Percentiles rank a stretch among this genome's conserved stretches.
Evolutionary conservation across 2,113 vertebrate genomes (phyloP).

Genomic region (Oxyura jamaicensis): DNA sequence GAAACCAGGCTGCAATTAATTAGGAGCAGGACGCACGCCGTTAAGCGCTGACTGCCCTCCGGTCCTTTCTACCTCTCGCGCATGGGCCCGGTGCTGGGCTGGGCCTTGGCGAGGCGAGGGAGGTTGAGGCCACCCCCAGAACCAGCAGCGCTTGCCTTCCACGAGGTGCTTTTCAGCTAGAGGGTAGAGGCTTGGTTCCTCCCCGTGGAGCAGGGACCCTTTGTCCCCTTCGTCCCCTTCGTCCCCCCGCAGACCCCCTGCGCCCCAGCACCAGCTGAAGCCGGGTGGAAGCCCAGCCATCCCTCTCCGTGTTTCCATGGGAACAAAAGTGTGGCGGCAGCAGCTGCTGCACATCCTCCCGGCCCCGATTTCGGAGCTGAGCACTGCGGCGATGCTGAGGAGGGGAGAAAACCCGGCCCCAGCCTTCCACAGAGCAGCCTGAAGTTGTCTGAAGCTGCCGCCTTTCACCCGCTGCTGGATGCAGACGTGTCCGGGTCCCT

Average conservation of each 20-base stretch:
- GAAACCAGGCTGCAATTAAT: slow-evolving; percentile 30
- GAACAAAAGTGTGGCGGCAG: slow-evolving; percentile 10
- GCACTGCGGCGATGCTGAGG: background rate
- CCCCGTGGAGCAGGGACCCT: background rate
- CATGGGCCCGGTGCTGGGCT: background rate
- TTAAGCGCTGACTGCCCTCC: background rate
- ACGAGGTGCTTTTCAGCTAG: background rate
- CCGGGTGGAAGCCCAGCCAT: background rate
- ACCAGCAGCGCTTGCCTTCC: no score
- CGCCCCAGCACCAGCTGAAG: background rate
- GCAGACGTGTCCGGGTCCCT: background rate
- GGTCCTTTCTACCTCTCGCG: background rate
- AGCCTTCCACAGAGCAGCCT: background rate
- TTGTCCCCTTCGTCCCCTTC: background rate
- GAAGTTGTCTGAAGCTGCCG: background rate
- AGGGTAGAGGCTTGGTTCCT: background rate
- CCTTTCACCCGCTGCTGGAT: background rate
- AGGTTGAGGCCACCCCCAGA: background rate
- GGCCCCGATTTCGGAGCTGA: slow-evolving; percentile 21
- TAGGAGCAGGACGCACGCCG: background rate
- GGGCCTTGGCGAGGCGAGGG: background rate
- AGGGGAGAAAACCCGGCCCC: background rate
- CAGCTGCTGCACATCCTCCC: slow-evolving; percentile 18
- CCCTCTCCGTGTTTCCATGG: slow-evolving; percentile 45
- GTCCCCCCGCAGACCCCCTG: background rate